These are phyloP conservation scores for Gastrophryne carolinensis DNA, from an alignment of 2,797 vertebrate genomes.

Conservation along the genomic window DNA sequence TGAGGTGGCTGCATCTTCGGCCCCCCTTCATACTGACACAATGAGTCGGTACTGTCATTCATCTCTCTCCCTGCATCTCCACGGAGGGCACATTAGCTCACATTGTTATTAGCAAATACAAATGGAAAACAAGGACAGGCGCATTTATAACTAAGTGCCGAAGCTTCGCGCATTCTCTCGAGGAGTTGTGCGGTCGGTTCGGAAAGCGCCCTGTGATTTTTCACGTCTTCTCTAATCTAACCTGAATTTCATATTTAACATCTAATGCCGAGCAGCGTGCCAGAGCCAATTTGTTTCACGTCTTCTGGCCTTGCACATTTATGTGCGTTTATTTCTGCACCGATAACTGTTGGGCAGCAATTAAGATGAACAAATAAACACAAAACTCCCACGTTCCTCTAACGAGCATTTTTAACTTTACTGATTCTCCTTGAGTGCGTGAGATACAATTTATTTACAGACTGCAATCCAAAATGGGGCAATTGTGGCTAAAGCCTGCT, in stretches of 20 bases:
- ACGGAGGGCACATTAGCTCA: slow-evolving; percentile 41
- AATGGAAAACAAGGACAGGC: slow-evolving; percentile 51
- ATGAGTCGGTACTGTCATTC: slow-evolving; percentile 48
- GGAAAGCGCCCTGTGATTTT: slow-evolving; percentile 20
- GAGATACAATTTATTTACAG: slow-evolving; percentile 40
- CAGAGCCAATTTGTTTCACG: slow-evolving; percentile 24
- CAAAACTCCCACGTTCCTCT: slow-evolving; percentile 40
- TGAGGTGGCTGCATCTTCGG: slow-evolving; percentile 4
- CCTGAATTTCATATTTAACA: slow-evolving; percentile 30
- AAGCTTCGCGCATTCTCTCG: slow-evolving; percentile 7
- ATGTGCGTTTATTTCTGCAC: slow-evolving; percentile 18
- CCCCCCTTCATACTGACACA: slow-evolving; percentile 24
- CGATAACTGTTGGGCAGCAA: slow-evolving; percentile 45
- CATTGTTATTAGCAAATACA: slow-evolving; percentile 54
- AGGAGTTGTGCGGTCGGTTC: slow-evolving; percentile 4
- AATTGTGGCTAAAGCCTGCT: not conserved
- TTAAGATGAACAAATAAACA: slow-evolving; percentile 46
- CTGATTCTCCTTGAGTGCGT: slow-evolving; percentile 11
- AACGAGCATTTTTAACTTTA: slow-evolving; percentile 31
- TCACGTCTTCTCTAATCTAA: slow-evolving; percentile 40
- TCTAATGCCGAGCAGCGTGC: not conserved
- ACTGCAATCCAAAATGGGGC: slow-evolving; percentile 13
- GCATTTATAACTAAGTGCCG: slow-evolving; percentile 48
- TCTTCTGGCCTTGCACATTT: slow-evolving; percentile 14
- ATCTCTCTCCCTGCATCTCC: slow-evolving; percentile 43